Percentiles rank a stretch among this genome's conserved stretches.
phyloP scores from a whole-genome alignment of 1,140 invertebrate genomes.

The Drosophila fuyamai region DNA sequence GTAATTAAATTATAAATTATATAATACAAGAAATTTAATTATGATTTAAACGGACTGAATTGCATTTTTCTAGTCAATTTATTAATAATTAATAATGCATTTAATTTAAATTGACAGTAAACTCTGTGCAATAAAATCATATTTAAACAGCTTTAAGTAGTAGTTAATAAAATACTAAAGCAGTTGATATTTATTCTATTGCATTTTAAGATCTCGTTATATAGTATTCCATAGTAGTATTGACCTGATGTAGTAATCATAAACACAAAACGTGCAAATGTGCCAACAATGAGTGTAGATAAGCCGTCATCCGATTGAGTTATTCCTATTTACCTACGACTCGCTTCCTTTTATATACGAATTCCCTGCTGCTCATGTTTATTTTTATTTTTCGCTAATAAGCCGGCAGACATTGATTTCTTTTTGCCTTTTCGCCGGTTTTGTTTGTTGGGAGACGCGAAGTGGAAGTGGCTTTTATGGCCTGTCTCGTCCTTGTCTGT shows the following conservation, averaged over 20 bases:
- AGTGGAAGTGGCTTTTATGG: conserved; percentile 58
- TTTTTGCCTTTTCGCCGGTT: conserved; percentile 18
- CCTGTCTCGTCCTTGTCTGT: conserved; percentile 44
- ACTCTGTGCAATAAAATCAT: neutral
- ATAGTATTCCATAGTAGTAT: neutral
- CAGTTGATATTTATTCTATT: no score
- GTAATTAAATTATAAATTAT: no score
- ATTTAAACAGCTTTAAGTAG: neutral
- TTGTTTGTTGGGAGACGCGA: conserved; percentile 2
- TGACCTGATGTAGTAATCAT: conserved; percentile 23
- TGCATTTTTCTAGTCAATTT: no score
- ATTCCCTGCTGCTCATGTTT: conserved; percentile 8
- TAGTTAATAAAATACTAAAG: no score
- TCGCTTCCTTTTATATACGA: neutral
- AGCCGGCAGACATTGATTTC: conserved; percentile 72
- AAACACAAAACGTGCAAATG: conserved; percentile 6
- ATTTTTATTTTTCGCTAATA: conserved; percentile 50
- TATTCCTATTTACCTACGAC: conserved; percentile 25
- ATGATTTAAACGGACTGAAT: no score
- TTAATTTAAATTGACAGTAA: neutral
- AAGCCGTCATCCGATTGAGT: conserved; percentile 26
- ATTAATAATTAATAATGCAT: no score
- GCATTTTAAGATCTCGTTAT: no score
- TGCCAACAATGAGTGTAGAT: neutral
- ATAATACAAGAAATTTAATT: no score